Evolutionary conservation across 2,797 vertebrate species (phyloP), one percentile per base, ranked within the genome.

Genomic region (Psittacula echo): DNA sequence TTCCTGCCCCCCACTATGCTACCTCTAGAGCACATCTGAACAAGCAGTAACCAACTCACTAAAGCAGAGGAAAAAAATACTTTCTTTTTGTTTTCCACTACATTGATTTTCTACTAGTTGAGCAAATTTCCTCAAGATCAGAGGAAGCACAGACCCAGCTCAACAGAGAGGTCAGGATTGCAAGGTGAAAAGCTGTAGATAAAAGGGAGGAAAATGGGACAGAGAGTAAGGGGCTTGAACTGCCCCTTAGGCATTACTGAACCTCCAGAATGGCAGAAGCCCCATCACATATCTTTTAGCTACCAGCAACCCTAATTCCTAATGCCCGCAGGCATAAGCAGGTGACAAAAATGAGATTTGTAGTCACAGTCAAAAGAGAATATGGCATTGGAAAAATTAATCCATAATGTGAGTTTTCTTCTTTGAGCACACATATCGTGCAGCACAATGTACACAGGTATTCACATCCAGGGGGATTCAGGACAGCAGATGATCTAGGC

Each of bases 51-150:
- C 26, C 44, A 87, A 18, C 15, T 66, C 37, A 45, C 16, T 74
- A 51, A 56, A 12, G 19, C 19, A 47, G 27, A 56, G 65, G 50
- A 54, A 65, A 72, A 48, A 87, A 42, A 42, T 3, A 1, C 0
- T 42, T 76, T 85, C 60, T 77, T 62, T 42, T 76, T 87, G 60
- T 77, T 62, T 23, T 60, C 56, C 65, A 26, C 39, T 74, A 44
- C 14, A 61, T 86, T 87, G 73, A 64, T 93, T 94, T 94, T 91
- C 70, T 58, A 58, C 24, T 80, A 21, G n/a, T 47, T 85, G 39
- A 72, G 58, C 27, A 78, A 86, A 30, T 75, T 83, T 81, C 29
- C 26, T 54, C 23, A 88, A 78, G 26, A 87, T 83, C 75, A 89
- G 7, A 85, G 29, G 75, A 84, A 90, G 41, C 56, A 56, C 34